Evolutionary conservation across 2,113 vertebrate genomes (phyloP).

Genomic region (Petromus typicus): DNA sequence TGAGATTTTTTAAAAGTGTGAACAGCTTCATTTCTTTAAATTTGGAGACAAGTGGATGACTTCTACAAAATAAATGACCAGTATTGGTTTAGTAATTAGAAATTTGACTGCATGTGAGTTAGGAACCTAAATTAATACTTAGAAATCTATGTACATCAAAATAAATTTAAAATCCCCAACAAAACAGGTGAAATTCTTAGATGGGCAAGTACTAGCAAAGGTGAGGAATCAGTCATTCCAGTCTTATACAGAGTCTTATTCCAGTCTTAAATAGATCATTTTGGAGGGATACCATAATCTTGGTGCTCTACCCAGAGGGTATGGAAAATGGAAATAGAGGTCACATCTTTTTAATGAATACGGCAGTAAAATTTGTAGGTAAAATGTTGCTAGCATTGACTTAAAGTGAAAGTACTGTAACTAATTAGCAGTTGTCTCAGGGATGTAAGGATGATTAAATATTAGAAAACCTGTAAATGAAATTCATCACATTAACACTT

Average conservation of each 20-base stretch:
- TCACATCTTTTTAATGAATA: background rate
- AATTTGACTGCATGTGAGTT: background rate
- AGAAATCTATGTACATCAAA: background rate
- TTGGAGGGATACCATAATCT: background rate
- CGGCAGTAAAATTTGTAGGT: constrained; percentile 12
- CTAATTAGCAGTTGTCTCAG: constrained; percentile 13
- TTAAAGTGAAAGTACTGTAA: background rate
- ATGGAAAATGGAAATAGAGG: background rate
- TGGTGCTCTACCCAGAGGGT: background rate
- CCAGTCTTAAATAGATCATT: no score
- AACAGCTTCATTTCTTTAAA: constrained; percentile 24
- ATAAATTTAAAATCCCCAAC: background rate
- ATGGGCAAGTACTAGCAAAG: constrained; percentile 1
- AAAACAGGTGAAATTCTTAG: background rate
- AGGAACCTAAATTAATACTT: constrained; percentile 15
- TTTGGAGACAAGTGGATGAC: background rate
- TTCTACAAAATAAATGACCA: constrained; percentile 41
- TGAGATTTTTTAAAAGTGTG: background rate
- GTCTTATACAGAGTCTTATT: background rate
- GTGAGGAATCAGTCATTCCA: background rate
- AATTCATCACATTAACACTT: constrained; percentile 10
- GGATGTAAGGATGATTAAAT: constrained; percentile 49
- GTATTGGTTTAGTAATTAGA: constrained; percentile 42
- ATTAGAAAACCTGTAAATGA: constrained; percentile 57
- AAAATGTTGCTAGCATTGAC: constrained; percentile 38